Conservation (phyloP, 1,140 invertebrate genomes). For the Delia radicum region DNA sequence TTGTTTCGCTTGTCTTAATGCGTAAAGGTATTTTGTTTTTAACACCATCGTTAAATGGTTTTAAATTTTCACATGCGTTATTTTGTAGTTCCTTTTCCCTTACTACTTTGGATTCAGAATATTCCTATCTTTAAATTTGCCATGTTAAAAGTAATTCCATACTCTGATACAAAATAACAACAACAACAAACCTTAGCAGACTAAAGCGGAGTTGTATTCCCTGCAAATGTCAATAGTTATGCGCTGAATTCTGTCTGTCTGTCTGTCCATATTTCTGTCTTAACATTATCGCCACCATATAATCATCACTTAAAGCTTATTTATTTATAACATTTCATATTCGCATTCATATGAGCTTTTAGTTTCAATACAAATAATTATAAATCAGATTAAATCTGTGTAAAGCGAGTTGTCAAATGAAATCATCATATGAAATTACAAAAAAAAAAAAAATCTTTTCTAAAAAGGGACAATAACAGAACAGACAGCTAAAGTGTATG, state of each 20-base stretch:
- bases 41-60: neutral
- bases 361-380: conserved; percentile 21
- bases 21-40: neutral
- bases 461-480: neutral
- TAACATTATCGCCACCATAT: conserved; percentile 6
- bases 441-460: too few relatives aligned
- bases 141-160: neutral
- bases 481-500: neutral
- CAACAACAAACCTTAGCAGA: too few relatives aligned
- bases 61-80: neutral
- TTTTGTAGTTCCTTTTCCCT: too few relatives aligned
- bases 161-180: neutral
- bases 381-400: conserved; percentile 15
- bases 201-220: neutral
- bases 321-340: conserved; percentile 7
- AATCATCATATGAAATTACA: neutral
- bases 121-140: neutral
- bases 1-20: neutral
- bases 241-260: neutral
- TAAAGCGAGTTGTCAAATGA: conserved; percentile 14
- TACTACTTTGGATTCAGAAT: too few relatives aligned
- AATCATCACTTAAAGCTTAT: neutral
- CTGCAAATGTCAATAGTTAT: neutral
- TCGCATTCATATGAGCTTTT: neutral
- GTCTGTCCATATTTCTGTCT: neutral